A percentile compares a stretch with the other conserved stretches of the same genome.
phyloP scores from a whole-genome alignment of 2,888 invertebrate genomes.

The Ferrisia virgata region DNA sequence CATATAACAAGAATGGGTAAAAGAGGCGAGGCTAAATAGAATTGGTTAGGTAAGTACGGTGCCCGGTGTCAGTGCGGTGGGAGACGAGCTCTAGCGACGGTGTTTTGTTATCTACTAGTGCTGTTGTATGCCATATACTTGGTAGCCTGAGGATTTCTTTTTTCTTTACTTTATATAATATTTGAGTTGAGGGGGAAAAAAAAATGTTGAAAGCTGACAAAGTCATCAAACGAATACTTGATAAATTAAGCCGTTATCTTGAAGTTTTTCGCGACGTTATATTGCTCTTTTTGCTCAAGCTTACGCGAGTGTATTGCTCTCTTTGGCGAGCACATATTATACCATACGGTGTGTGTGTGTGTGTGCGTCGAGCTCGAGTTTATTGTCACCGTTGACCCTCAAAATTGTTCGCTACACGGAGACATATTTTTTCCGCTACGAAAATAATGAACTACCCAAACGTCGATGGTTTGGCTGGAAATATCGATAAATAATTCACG shows the following conservation, averaged over 20 bases:
- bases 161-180: neutral
- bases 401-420: neutral
- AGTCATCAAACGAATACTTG: slow-evolving; percentile 1
- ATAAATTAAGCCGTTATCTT: slow-evolving; percentile 6
- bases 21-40: too few species aligned
- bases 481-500: slow-evolving; percentile 25
- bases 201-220: too few species aligned
- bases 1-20: too few species aligned
- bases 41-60: too few species aligned
- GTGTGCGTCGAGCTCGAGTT: neutral
- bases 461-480: neutral
- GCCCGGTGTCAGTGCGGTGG: too few species aligned
- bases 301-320: too few species aligned
- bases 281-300: slow-evolving; percentile 8
- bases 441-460: neutral
- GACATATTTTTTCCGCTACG: neutral
- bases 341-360: too few species aligned
- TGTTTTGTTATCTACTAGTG: neutral
- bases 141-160: neutral
- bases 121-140: neutral
- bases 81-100: too few species aligned
- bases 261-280: slow-evolving; percentile 6
- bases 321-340: too few species aligned
- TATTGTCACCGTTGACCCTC: neutral
- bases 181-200: too few species aligned